These are phyloP conservation scores for Dasyornis broadbenti DNA, from an alignment of 2,113 vertebrate genomes.

Conservation along the genomic window DNA sequence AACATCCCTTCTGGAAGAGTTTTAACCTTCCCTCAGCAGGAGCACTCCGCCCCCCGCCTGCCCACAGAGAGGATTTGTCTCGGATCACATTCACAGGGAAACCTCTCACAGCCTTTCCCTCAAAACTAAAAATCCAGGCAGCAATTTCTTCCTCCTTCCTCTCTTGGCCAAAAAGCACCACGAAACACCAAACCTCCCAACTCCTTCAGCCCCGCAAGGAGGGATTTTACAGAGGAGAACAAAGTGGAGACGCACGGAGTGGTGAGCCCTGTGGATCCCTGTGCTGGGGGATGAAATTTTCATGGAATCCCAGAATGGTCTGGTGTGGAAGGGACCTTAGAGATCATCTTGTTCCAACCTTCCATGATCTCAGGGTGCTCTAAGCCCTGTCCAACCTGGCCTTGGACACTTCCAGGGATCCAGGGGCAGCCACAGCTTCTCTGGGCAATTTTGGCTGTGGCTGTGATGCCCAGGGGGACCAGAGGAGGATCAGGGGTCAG, in stretches of 20 bases:
- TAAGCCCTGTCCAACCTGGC: rapidly evolving
- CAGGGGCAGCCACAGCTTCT: background rate
- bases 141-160: background rate
- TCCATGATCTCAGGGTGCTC: rapidly evolving
- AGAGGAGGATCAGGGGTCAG: background rate
- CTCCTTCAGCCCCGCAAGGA: background rate
- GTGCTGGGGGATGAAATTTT: background rate
- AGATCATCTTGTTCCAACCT: background rate
- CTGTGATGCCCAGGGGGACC: background rate
- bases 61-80: background rate
- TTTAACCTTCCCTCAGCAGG: background rate
- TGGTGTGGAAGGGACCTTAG: background rate
- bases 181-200: background rate
- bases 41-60: background rate
- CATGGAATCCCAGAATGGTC: background rate
- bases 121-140: background rate
- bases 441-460: background rate
- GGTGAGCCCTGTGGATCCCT: background rate
- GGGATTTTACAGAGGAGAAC: background rate
- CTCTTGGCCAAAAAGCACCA: background rate
- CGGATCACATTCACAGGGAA: background rate
- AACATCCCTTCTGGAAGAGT: background rate
- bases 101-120: background rate
- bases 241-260: background rate
- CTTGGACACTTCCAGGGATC: background rate